Evolutionary conservation across 2,113 vertebrate species (phyloP).

Genomic region (Xyrauchen texanus): DNA sequence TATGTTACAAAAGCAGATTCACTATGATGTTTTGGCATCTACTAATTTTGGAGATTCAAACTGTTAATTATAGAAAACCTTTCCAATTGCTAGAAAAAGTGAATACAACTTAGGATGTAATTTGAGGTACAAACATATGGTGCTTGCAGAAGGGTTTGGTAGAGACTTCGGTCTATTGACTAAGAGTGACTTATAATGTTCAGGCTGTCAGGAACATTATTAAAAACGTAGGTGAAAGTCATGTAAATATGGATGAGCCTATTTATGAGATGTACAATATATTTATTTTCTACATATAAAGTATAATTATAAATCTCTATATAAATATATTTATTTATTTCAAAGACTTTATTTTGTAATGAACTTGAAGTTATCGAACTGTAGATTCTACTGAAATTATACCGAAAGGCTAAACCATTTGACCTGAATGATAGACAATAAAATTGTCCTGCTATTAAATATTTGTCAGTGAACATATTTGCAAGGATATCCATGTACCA

Average conservation of each 20-base stretch:
- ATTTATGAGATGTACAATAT: constrained; percentile 99
- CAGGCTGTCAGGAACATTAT: constrained; percentile 77
- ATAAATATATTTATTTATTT: constrained; percentile 99
- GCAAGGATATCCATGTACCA: constrained; percentile 60
- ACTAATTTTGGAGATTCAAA: constrained; percentile 37
- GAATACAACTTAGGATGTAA: not conserved
- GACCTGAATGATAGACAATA: constrained; percentile 81
- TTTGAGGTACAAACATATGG: constrained; percentile 29
- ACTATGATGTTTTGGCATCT: no score
- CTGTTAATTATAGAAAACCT: not conserved
- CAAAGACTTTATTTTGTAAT: constrained; percentile 85
- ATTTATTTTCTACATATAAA: constrained; percentile 99
- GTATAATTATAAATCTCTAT: constrained; percentile 98
- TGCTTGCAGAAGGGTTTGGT: constrained; percentile 59
- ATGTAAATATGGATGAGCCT: constrained; percentile 94
- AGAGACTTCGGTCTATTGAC: constrained; percentile 57
- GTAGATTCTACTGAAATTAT: constrained; percentile 76
- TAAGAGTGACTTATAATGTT: constrained; percentile 77
- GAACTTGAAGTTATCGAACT: constrained; percentile 74
- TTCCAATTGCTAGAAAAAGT: not conserved
- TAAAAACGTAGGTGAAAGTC: constrained; percentile 82
- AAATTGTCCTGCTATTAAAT: constrained; percentile 86
- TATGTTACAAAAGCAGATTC: no score
- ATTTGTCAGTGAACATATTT: constrained; percentile 70
- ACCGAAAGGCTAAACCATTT: constrained; percentile 59